These are phyloP conservation scores for Alcis repandata DNA, from an alignment of 2,888 invertebrate species.

Conservation along the genomic window DNA sequence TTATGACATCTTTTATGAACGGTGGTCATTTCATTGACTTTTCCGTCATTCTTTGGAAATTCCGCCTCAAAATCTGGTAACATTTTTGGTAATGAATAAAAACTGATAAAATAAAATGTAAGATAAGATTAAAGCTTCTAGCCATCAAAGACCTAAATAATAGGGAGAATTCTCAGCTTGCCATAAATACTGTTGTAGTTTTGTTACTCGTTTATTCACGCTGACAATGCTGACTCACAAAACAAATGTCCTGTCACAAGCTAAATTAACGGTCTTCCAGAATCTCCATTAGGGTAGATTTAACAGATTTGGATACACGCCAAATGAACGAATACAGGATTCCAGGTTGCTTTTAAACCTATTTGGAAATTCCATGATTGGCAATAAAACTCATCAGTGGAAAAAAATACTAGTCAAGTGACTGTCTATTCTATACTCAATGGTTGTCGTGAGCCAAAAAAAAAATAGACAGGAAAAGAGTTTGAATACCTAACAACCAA, in stretches of 20 bases:
- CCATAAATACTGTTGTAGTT: background rate
- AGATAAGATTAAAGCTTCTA: no score
- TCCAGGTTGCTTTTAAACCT: background rate
- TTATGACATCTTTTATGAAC: no score
- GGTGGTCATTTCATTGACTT: no score
- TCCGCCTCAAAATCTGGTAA: background rate
- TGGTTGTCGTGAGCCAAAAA: background rate
- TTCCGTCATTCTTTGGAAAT: background rate
- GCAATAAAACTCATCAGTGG: no score
- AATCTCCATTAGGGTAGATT: conserved; percentile 17
- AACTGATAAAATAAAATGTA: no score
- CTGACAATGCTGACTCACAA: conserved; percentile 19
- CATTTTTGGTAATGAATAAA: background rate
- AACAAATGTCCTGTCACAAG: conserved; percentile 26
- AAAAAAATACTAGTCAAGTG: background rate
- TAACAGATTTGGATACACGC: conserved; percentile 13
- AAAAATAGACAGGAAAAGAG: background rate
- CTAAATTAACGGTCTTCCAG: conserved; percentile 24
- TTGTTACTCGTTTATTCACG: conserved; percentile 3
- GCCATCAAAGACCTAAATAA: no score
- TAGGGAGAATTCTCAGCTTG: background rate
- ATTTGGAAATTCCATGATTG: background rate
- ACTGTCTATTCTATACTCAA: background rate
- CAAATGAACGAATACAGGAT: conserved; percentile 23
- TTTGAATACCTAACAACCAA: background rate